phyloP scores from a whole-genome alignment of 2,888 invertebrate species.

The Drosophila longiperda region DNA sequence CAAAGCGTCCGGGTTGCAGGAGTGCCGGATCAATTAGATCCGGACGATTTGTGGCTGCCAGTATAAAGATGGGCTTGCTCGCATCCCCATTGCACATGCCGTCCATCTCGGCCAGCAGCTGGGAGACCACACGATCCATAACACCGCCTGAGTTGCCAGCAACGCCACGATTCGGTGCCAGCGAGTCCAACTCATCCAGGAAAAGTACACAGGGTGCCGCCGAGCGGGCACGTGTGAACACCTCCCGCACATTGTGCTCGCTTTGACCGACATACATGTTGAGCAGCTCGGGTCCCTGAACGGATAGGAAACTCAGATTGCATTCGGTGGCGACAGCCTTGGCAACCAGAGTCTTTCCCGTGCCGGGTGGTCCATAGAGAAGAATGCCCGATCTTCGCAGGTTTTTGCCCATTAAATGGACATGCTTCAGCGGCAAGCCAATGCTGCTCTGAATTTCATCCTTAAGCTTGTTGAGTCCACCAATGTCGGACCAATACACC shows the following conservation, averaged over 20 bases:
- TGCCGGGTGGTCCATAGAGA: constrained; percentile 95
- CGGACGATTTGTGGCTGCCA: constrained; percentile 98
- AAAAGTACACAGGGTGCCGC: constrained; percentile 98
- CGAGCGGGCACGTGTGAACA: constrained; percentile 95
- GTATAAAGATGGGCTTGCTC: constrained; percentile 87
- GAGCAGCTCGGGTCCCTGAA: constrained; percentile 98
- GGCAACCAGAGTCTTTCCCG: constrained; percentile 97
- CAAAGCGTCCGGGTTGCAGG: constrained; percentile 97
- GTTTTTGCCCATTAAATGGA: constrained; percentile 87
- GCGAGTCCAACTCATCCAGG: constrained; percentile 97
- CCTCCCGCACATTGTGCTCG: constrained; percentile 98
- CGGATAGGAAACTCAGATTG: constrained; percentile 96
- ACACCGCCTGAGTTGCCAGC: constrained; percentile 94
- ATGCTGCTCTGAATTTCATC: constrained; percentile 96
- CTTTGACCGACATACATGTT: constrained; percentile 99
- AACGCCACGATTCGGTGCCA: constrained; percentile 97
- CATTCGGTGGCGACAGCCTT: constrained; percentile 99
- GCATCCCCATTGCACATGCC: constrained; percentile 87
- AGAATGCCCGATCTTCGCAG: constrained; percentile 88
- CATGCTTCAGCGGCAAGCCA: constrained; percentile 90
- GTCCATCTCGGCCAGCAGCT: constrained; percentile 97
- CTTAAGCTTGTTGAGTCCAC: constrained; percentile 95
- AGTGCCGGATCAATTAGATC: constrained; percentile 98
- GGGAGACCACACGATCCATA: constrained; percentile 98
- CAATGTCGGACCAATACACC: constrained; percentile 97